Evolutionary conservation across 1,140 invertebrate genomes (phyloP), one percentile per base, ranked within the genome.

Genomic region (Eufriesea mexicana): DNA sequence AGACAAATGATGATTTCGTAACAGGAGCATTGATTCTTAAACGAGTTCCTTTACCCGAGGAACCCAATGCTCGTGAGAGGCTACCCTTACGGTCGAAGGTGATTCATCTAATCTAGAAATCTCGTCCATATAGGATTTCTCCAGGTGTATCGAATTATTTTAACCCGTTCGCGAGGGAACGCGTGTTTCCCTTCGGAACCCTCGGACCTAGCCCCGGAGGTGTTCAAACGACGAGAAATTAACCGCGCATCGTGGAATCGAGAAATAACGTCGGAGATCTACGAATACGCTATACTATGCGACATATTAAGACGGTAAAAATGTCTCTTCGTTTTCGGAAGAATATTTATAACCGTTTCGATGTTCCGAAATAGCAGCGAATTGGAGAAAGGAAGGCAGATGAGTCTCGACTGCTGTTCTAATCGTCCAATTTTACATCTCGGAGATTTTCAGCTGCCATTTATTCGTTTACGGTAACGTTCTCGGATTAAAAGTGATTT

Each of bases 1-100:
- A 70, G 80, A 81, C 61, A 78, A 61, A 74, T 67, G 84, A 79
- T 84, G 61, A 81, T 90, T 85, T 67, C 70, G 77, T 85, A 80
- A 87, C 78, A 55, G 55, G 81, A 28, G 68, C 82, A 82, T 89
- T 79, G 68, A 79, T 82, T 68, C 68, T 75, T 80, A 62, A 85
- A 87, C 71, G 72, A 45, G 45, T 73, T 49, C 5, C 20, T 73
- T 42, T 54, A 81, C 77, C 67, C 45, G 55, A 51, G 86, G 89
- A 91, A 91, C 57, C 74, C 68, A 85, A 91, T 90, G 86, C 79
- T 78, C 88, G 86, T 90, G 89, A 89, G 89, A 90, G 83, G 73
- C 45, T 45, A 83, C 81, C 80, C 83, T 80, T 86, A 57, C 73
- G 62, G 71, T 86, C 77, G 81, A 70, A 77, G 83, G 75, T 85